phyloP scores from a whole-genome alignment of 2,888 invertebrate genomes.

The Eretmocerus hayati region DNA sequence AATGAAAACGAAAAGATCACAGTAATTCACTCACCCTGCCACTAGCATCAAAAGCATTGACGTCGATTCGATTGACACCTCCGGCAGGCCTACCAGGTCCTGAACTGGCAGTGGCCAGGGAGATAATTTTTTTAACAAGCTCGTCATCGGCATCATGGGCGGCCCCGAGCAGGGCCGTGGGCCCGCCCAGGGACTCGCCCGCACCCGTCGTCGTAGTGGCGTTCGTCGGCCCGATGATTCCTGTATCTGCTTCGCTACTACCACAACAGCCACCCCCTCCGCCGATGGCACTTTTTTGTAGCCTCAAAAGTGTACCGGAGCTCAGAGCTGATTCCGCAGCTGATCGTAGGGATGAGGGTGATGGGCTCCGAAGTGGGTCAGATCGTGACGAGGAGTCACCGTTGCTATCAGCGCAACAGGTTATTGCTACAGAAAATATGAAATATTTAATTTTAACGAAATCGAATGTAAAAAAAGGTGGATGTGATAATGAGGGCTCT shows the following conservation, averaged over 20 bases:
- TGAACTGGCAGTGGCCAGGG: slow-evolving; percentile 41
- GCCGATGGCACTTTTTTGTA: too few relatives aligned
- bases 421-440: slow-evolving; percentile 13
- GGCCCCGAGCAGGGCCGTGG: slow-evolving; percentile 48
- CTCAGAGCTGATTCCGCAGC: too few relatives aligned
- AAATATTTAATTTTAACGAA: too few relatives aligned
- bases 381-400: too few relatives aligned
- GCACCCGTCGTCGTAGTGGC: slow-evolving; percentile 19
- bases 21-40: slow-evolving; percentile 57
- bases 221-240: slow-evolving; percentile 23
- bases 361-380: too few relatives aligned
- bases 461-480: too few relatives aligned
- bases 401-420: slow-evolving; percentile 24
- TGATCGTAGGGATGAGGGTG: too few relatives aligned
- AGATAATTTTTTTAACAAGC: slow-evolving; percentile 45
- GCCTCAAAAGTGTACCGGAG: too few relatives aligned
- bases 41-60: slow-evolving; percentile 53
- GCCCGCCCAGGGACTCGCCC: slow-evolving; percentile 33
- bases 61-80: too few relatives aligned
- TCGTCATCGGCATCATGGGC: slow-evolving; percentile 52
- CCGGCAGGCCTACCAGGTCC: slow-evolving; percentile 42
- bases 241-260: background rate
- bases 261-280: background rate
- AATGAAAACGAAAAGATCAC: too few relatives aligned
- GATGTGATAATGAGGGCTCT: too few relatives aligned